Conservation (phyloP, 2,113 vertebrate species). For the Pangasianodon hypophthalmus region DNA sequence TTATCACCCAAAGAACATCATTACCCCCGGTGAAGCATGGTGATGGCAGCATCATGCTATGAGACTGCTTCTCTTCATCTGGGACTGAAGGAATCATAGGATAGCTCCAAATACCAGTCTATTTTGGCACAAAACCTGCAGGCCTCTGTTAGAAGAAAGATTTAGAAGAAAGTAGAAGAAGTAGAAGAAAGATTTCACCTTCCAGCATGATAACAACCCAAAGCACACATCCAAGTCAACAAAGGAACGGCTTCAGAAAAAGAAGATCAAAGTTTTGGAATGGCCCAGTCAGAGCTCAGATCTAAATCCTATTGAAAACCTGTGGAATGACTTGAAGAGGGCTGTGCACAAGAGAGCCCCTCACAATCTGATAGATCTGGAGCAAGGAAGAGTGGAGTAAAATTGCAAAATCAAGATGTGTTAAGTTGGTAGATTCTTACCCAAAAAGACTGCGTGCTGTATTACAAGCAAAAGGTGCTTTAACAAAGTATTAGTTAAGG, state of each 20-base stretch:
- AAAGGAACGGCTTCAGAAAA: background rate
- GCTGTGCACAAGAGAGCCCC: too few relatives aligned
- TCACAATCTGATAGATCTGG: too few relatives aligned
- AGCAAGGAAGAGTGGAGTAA: too few relatives aligned
- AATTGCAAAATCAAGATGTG: too few relatives aligned
- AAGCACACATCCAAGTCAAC: background rate
- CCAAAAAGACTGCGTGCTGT: too few relatives aligned
- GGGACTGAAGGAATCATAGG: background rate
- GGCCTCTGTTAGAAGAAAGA: background rate
- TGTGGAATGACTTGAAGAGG: background rate
- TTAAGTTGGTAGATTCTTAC: too few relatives aligned
- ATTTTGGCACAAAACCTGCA: background rate
- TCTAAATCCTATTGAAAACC: background rate
- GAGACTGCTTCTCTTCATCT: background rate
- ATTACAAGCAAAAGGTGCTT: too few relatives aligned
- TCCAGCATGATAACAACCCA: background rate
- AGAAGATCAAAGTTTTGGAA: background rate
- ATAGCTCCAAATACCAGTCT: background rate
- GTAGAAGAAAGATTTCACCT: too few relatives aligned
- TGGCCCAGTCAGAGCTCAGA: too few relatives aligned
- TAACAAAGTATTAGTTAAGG: too few relatives aligned
- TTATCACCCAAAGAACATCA: background rate
- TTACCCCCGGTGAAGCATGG: background rate
- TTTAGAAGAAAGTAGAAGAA: too few relatives aligned
- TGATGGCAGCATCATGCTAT: background rate